Evolutionary conservation across 2,888 invertebrate genomes (phyloP).

Genomic region (Nymphalis c-album): DNA sequence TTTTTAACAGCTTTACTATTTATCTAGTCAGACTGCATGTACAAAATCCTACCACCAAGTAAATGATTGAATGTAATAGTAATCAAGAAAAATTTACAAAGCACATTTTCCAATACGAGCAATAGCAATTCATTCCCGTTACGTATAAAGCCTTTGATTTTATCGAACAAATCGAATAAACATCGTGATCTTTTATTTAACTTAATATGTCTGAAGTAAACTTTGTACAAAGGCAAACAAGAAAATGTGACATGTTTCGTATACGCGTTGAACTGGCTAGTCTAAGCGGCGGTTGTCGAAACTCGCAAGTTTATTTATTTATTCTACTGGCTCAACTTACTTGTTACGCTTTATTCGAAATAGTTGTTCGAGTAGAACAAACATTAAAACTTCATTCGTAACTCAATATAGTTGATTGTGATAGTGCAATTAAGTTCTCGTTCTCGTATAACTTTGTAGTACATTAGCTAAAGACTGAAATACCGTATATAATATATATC

Average conservation of each 20-base stretch:
- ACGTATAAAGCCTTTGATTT: no score
- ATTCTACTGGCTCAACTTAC: constrained; percentile 6
- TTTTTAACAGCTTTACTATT: no score
- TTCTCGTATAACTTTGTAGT: not conserved
- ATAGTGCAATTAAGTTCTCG: constrained; percentile 13
- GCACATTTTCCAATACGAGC: no score
- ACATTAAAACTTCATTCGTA: constrained; percentile 8
- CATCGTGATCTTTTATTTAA: constrained; percentile 10
- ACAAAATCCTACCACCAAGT: no score
- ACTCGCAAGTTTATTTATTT: constrained; percentile 20
- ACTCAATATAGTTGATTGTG: constrained; percentile 8
- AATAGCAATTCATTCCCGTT: no score
- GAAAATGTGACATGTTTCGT: constrained; percentile 1
- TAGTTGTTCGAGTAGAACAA: constrained; percentile 7
- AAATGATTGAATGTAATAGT: no score
- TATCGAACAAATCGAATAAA: not conserved
- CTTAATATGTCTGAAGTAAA: not conserved
- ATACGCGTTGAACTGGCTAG: constrained; percentile 2
- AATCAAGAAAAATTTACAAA: no score
- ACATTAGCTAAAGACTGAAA: not conserved
- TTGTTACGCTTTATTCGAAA: constrained; percentile 17
- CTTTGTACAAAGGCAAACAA: constrained; percentile 11
- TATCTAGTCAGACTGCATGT: no score
- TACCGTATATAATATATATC: no score
- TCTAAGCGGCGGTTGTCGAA: constrained; percentile 7